A percentile compares a stretch with the other conserved stretches of the same genome.
These are phyloP conservation scores for Siderastrea radians DNA, from an alignment of 92 coral and sea anemone species.

Conservation along the genomic window DNA sequence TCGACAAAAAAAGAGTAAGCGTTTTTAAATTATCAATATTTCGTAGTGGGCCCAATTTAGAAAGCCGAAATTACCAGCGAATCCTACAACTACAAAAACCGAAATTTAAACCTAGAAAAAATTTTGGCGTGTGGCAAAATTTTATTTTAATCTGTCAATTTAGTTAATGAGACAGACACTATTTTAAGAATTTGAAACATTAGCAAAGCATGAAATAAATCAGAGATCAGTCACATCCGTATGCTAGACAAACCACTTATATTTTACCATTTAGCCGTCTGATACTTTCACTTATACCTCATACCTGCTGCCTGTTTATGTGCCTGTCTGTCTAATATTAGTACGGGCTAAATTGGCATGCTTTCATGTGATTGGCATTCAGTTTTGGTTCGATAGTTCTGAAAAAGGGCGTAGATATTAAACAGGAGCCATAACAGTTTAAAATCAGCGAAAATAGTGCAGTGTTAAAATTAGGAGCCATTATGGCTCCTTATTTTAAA, in stretches of 20 bases:
- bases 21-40: background rate
- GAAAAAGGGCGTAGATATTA: too few species aligned
- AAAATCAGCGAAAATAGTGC: too few species aligned
- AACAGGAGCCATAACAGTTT: too few species aligned
- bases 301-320: background rate
- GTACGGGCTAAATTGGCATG: too few species aligned
- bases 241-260: background rate
- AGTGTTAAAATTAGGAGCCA: too few species aligned
- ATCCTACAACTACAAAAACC: background rate
- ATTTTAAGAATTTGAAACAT: background rate
- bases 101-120: background rate
- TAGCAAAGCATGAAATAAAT: background rate
- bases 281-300: background rate
- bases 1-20: background rate
- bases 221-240: background rate
- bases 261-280: background rate
- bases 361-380: too few species aligned
- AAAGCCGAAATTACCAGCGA: background rate
- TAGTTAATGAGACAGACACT: background rate
- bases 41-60: background rate
- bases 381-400: too few species aligned
- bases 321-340: background rate
- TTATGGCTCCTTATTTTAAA: too few species aligned
- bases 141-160: background rate
- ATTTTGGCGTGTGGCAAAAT: conserved; percentile 1